Base-by-base conservation (phyloP, 2,888 invertebrate genomes). In the Lasioglossum malachurum region DNA sequence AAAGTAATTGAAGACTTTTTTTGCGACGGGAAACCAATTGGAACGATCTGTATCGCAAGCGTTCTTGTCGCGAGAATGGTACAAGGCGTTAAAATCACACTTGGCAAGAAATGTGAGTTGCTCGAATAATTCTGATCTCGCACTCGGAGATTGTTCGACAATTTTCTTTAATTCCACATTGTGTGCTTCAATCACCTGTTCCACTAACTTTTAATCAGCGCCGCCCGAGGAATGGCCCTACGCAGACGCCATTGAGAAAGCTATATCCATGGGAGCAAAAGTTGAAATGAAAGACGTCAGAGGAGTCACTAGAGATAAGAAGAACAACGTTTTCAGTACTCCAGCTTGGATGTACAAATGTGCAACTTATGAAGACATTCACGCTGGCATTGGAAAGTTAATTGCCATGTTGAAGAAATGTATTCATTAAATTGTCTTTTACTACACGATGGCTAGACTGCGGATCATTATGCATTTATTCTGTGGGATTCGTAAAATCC, bases 261-360 rank as follows among this genome's bases (percentile, higher is more conserved):
- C 95, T 8, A 93, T 94, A 84, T 88, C 94, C n/a, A 95, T 96
- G 95, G 96, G 96, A 3, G 96, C 96, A 27, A 95, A 93, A 14
- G 71, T 95, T 16, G 95, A 95, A 84, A 88, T 94, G 85, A 92
- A 94, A 92, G 93, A 93, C 86, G 95, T 95, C 3, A 93, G 94
- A 79, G 96, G 96, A 83, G 94, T 96, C 12, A 95, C 95, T 69
- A 93, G 95, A 53, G 96, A 96, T 92, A 93, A 93, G 27, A 94
- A 94, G n/a, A 95, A 96, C 92, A 95, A 95, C 75, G 93, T 96
- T 35, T 96, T 96, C 14, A 96, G 96, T 19, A 96, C 96, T n/a
- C 96, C 96, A 8, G 96, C 96, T 1, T 96, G 95, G 94, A 96
- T 96, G 96, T 96, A 96, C 88, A 94, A 96, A 60, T 49, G 60